Evolutionary conservation across 2,797 vertebrate species (phyloP), one percentile per base, ranked within the genome.

Genomic region (Periparus ater): DNA sequence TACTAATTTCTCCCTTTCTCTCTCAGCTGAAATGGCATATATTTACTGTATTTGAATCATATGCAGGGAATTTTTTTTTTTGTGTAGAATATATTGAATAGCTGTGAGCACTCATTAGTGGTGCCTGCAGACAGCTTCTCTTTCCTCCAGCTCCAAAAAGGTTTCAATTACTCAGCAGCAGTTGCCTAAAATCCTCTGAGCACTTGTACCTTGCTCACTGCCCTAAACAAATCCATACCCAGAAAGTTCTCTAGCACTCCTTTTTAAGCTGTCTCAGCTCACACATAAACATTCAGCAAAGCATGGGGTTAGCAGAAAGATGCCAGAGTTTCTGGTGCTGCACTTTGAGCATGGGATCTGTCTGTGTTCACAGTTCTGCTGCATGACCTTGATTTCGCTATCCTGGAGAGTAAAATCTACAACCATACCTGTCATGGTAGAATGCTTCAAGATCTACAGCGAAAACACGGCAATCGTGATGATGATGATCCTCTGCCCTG

Each of bases 111-210:
- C 36, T 86, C 42, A 38, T 17, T 25, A 63, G 51, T 1, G 67
- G 11, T 25, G 36, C 63, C 91, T 84, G 79, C 79, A 90, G 79
- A 58, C 4, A 85, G 30, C 18, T 79, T 13, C 30, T 68, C 62
- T 54, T 61, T 77, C 53, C 50, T 84, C 36, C 44, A 45, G 48
- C 71, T 95, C 51, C 40, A 82, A 34, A 81, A 92, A 51, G 32
- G 50, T 60, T 95, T 91, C 84, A 65, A 32, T 93, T 96, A 88
- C 47, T 76, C 83, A 72, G 77, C 83, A 84, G 88, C 85, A 89
- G 53, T 75, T 89, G 61, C 54, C 80, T 70, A 42, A 93, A 95
- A 91, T 61, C 32, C 80, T 92, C 55, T 30, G 72, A 93, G 74
- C 61, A 38, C 51, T 94, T 44, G 25, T 51, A 88, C 71, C 67